phyloP scores from a whole-genome alignment of 2,888 invertebrate species.

The Drosophila rubida region DNA sequence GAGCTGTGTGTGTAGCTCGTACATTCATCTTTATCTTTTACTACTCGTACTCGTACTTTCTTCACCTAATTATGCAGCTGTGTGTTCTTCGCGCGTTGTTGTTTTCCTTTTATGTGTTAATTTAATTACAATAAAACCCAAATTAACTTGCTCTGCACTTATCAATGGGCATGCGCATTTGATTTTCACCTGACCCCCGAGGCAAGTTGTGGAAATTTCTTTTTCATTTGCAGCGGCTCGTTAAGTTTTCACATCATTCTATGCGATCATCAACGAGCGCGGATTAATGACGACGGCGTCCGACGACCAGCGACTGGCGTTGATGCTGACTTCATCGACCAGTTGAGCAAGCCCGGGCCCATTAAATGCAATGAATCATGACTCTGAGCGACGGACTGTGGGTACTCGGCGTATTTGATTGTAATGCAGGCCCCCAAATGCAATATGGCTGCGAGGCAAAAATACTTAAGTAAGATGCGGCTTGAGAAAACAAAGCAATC shows the following conservation, averaged over 20 bases:
- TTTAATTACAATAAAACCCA: constrained; percentile 77
- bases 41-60: constrained; percentile 64
- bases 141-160: constrained; percentile 65
- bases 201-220: constrained; percentile 46
- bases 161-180: constrained; percentile 57
- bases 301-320: background rate
- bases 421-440: constrained; percentile 32
- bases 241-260: constrained; percentile 56
- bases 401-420: constrained; percentile 9
- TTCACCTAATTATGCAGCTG: constrained; percentile 76
- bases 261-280: constrained; percentile 17
- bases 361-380: constrained; percentile 73
- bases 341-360: constrained; percentile 28
- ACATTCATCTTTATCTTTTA: constrained; percentile 6
- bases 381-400: constrained; percentile 39
- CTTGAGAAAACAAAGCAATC: constrained; percentile 11
- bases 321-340: constrained; percentile 62
- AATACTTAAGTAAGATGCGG: constrained; percentile 8
- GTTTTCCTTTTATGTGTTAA: constrained; percentile 66
- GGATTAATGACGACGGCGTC: constrained; percentile 26
- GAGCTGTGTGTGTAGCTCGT: constrained; percentile 43
- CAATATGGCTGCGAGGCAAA: constrained; percentile 24
- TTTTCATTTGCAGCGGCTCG: constrained; percentile 64
- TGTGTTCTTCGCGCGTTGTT: constrained; percentile 40
- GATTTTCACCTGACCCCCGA: constrained; percentile 56